Evolutionary conservation across 2,797 vertebrate species (phyloP).

Genomic region (Nannoperca obscura): DNA sequence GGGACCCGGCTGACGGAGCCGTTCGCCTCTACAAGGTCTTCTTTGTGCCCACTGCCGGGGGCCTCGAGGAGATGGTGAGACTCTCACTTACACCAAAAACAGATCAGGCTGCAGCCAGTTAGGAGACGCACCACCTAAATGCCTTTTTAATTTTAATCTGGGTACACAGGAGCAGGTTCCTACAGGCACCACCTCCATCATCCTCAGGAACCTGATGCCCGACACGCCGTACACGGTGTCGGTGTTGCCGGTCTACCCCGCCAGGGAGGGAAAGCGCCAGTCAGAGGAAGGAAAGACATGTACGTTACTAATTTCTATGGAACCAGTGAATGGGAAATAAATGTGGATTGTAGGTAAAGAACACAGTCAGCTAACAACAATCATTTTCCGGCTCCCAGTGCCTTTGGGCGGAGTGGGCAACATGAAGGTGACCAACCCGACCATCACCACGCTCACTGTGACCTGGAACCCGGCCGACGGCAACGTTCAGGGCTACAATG

Average conservation of each 20-base stretch:
- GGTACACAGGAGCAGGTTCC: constrained; percentile 88
- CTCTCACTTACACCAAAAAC: neutral
- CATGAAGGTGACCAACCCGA: constrained; percentile 89
- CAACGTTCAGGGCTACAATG: constrained; percentile 95
- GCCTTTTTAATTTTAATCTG: neutral
- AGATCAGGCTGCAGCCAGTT: too few species aligned
- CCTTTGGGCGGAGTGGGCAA: constrained; percentile 91
- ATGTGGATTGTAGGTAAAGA: neutral
- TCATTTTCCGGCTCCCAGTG: constrained; percentile 74
- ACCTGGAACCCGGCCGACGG: constrained; percentile 94
- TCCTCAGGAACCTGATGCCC: constrained; percentile 92
- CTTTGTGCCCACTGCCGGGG: constrained; percentile 88
- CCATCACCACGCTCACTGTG: constrained; percentile 93
- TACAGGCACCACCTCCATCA: constrained; percentile 86
- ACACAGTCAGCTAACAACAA: neutral
- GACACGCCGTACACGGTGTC: constrained; percentile 92
- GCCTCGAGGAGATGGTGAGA: constrained; percentile 91
- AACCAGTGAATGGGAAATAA: neutral
- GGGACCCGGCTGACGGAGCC: constrained; percentile 94
- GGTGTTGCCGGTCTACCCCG: constrained; percentile 89
- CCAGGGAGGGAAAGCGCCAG: constrained; percentile 92
- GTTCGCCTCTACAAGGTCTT: constrained; percentile 95
- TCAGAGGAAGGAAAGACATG: constrained; percentile 93
- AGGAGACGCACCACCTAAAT: neutral
- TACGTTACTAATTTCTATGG: constrained; percentile 77